These are phyloP conservation scores for Synanthedon myopaeformis DNA, from an alignment of 2,888 invertebrate genomes.

Conservation along the genomic window DNA sequence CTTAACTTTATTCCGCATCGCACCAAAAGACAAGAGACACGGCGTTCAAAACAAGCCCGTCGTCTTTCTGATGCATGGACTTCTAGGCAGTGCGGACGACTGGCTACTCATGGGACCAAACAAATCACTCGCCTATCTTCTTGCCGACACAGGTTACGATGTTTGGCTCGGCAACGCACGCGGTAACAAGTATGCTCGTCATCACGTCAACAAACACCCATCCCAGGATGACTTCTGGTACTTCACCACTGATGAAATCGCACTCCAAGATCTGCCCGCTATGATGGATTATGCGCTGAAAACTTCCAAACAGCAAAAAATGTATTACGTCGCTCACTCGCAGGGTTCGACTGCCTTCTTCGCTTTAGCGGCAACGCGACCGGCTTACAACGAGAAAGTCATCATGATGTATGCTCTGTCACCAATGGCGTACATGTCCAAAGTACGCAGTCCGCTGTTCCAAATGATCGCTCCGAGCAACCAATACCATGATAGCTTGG, in stretches of 20 bases:
- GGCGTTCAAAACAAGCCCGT: slow-evolving; percentile 34
- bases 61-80: slow-evolving; percentile 72
- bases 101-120: slow-evolving; percentile 76
- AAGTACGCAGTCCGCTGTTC: slow-evolving; percentile 50
- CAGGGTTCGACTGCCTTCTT: slow-evolving; percentile 47
- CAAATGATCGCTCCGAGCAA: slow-evolving; percentile 48
- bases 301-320: slow-evolving; percentile 34
- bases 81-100: slow-evolving; percentile 75
- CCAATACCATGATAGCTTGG: slow-evolving; percentile 27
- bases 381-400: slow-evolving; percentile 51
- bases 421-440: slow-evolving; percentile 55
- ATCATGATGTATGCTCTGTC: slow-evolving; percentile 49
- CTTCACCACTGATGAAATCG: slow-evolving; percentile 55
- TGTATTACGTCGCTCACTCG: slow-evolving; percentile 50
- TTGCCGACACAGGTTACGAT: slow-evolving; percentile 50
- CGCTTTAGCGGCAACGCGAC: slow-evolving; percentile 37
- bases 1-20: slow-evolving; percentile 50
- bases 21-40: slow-evolving; percentile 24
- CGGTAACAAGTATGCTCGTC: slow-evolving; percentile 48
- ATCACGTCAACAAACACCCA: slow-evolving; percentile 45
- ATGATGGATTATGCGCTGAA: slow-evolving; percentile 53
- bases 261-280: slow-evolving; percentile 48
- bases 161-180: slow-evolving; percentile 61
- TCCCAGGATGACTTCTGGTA: slow-evolving; percentile 51
- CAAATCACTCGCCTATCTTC: slow-evolving; percentile 52